These are phyloP conservation scores for Crax fasciolata DNA, from an alignment of 2,797 vertebrate species.

Conservation along the genomic window DNA sequence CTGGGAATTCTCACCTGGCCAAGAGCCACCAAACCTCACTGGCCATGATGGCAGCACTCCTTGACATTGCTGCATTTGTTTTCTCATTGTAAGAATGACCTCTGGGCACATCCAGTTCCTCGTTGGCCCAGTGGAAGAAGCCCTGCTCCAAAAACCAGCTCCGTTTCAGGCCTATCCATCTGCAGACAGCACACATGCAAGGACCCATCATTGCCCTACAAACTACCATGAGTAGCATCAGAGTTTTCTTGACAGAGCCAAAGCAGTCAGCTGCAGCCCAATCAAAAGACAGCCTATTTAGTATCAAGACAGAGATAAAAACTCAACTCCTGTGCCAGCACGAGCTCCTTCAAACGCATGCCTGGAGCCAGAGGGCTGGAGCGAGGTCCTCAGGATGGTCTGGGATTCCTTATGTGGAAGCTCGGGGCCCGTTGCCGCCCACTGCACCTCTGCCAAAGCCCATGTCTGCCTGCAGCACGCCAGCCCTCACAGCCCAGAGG, in stretches of 20 bases:
- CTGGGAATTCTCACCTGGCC: neutral
- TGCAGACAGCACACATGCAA: neutral
- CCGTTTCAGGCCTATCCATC: neutral
- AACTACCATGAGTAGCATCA: neutral
- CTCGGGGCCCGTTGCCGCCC: neutral
- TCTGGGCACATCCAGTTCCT: neutral
- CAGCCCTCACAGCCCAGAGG: neutral
- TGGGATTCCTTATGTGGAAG: neutral
- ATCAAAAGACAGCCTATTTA: neutral
- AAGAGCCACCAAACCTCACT: neutral
- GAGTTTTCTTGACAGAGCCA: neutral
- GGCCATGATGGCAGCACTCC: neutral
- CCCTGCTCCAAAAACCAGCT: neutral
- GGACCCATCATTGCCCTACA: neutral
- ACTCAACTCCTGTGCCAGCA: neutral
- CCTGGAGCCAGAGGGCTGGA: neutral
- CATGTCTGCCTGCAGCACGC: fast-evolving
- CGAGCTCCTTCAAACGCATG: neutral
- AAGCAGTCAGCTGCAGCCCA: neutral
- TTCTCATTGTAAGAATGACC: neutral
- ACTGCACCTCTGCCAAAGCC: neutral
- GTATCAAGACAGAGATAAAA: fast-evolving
- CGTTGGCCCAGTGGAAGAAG: neutral
- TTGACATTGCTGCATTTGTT: neutral
- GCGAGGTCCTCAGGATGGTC: neutral